Base-by-base conservation (phyloP, 2,888 invertebrate species). In the Ariolimax columbianus region DNA sequence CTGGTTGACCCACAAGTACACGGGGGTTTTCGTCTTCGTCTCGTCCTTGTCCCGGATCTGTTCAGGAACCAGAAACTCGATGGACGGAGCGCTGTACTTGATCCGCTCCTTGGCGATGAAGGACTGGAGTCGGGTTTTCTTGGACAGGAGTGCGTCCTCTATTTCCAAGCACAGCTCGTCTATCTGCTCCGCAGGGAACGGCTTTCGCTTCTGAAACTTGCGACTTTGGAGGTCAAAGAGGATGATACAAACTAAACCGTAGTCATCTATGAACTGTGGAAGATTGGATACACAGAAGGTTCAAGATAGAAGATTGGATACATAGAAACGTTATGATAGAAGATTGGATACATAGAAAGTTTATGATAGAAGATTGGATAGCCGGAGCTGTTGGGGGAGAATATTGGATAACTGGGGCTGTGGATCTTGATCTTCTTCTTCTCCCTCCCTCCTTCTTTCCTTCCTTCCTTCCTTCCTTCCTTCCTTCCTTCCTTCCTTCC, bases 1-100 rank as follows among this genome's bases (percentile, higher is more conserved):
- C 80, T 89, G 89, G 87, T 94, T 94, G 63, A 93, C 91, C 94
- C 94, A 94, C n/a, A 90, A 83, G 86, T 91, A 92, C 2, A 92
- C 89, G 11, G 92, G 92, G 86, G 91, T 89, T 43, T 90, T 89
- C n/a, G 90, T 89, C 73, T 89, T 89, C 19, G 89, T 89, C 72
- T 91, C 88, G 70, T 91, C 89, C 68, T 92, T 92, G 77, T 92
- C 91, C 43, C 93, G 87, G 9, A 94, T 91, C 47, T 88, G 89
- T 66, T 91, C 92, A 3, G 93, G 93, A 63, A 94, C 89, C 38
- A 94, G 89, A 63, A 90, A 89, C 79, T 93, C 93, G 36, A 93
- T 82, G 26, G 92, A 91, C 7, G 91, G 91, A 4, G 92, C 92
- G 14, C 89, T 87, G 1, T 90, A 89, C 86, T 92, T 91, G 87